Percentiles rank a stretch among this genome's conserved stretches.
phyloP scores from a whole-genome alignment of 30 jellyfish, hydroid and myxozoan species.

The Aurelia coerulea region DNA sequence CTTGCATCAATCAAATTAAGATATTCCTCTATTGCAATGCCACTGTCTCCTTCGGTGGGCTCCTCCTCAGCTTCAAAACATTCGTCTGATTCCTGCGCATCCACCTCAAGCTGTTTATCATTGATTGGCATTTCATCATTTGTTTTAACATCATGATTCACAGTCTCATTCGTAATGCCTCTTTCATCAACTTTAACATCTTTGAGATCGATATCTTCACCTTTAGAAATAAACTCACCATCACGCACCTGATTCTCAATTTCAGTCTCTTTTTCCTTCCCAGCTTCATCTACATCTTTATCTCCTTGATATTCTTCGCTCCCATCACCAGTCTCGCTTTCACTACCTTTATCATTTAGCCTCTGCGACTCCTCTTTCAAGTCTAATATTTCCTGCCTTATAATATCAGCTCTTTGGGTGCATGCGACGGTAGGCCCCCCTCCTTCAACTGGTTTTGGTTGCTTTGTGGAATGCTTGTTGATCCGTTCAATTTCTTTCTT shows the following conservation, averaged over 20 bases:
- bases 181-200: constrained; percentile 16
- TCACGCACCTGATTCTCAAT: neutral
- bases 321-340: neutral
- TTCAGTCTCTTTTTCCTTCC: neutral
- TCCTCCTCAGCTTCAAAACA: constrained; percentile 10
- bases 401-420: constrained; percentile 58
- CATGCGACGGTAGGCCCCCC: constrained; percentile 40
- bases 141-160: neutral
- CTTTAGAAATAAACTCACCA: neutral
- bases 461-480: constrained; percentile 62
- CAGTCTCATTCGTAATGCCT: neutral
- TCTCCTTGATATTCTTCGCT: neutral
- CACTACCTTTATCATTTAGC: constrained; percentile 12
- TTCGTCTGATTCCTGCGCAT: neutral
- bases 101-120: neutral
- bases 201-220: neutral
- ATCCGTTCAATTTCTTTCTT: constrained; percentile 42
- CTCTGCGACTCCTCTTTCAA: constrained; percentile 63
- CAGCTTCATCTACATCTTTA: neutral
- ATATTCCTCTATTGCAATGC: constrained; percentile 59
- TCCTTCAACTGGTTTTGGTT: constrained; percentile 55
- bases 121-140: no score
- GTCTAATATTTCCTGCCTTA: constrained; percentile 49
- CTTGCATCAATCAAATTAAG: constrained; percentile 15
- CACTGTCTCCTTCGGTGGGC: constrained; percentile 45